phyloP scores from a whole-genome alignment of 2,797 vertebrate species.

The Lophura swinhoii region DNA sequence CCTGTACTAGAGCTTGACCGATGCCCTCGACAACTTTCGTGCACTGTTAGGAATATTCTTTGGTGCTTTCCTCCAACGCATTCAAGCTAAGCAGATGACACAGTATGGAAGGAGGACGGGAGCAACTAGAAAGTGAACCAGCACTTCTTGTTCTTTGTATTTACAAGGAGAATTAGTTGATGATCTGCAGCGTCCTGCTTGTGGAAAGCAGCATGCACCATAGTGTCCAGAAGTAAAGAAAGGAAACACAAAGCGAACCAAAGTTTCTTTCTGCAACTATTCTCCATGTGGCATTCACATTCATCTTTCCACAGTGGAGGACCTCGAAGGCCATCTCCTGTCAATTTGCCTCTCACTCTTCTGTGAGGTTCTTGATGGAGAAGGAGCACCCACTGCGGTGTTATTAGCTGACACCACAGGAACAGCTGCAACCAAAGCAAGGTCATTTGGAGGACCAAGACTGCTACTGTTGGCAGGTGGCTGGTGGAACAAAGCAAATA shows the following conservation, averaged over 20 bases:
- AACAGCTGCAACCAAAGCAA: not conserved
- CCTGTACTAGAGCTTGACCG: not conserved
- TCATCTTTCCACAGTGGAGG: conserved; percentile 86
- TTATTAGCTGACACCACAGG: not conserved
- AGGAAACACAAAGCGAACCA: not conserved
- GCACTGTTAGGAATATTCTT: conserved; percentile 65
- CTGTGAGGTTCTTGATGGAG: conserved; percentile 58
- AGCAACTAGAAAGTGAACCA: conserved; percentile 92
- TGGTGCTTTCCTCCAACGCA: conserved; percentile 67
- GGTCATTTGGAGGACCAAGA: not conserved
- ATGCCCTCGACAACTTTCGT: not conserved
- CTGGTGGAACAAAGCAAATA: conserved; percentile 18
- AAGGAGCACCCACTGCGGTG: conserved; percentile 22
- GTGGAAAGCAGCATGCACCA: conserved; percentile 69
- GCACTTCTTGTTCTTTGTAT: conserved; percentile 86
- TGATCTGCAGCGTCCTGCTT: conserved; percentile 38
- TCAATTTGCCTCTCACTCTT: conserved; percentile 71
- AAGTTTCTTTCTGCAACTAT: not conserved
- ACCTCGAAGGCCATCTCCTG: conserved; percentile 69
- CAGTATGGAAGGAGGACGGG: conserved; percentile 30
- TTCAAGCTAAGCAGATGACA: conserved; percentile 40
- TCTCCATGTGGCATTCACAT: not conserved
- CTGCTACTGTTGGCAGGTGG: conserved; percentile 42
- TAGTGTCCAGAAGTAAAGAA: not conserved
- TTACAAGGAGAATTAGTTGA: conserved; percentile 58